phyloP scores from a whole-genome alignment of 2,888 invertebrate genomes.

The Parnassius mnemosyne region DNA sequence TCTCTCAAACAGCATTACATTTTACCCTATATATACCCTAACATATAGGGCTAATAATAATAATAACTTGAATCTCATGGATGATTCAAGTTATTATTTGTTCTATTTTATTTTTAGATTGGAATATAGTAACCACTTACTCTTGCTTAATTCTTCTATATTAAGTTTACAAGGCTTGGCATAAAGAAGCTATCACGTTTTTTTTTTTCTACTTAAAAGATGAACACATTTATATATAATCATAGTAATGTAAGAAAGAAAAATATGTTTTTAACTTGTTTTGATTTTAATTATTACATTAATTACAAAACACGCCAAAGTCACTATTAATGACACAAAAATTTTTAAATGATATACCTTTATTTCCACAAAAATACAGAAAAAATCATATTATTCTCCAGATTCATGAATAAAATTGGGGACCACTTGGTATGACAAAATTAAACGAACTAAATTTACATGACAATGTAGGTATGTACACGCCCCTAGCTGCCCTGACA shows the following conservation, averaged over 20 bases:
- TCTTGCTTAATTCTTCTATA: constrained; percentile 31
- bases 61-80: too few relatives aligned
- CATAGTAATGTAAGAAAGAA: constrained; percentile 49
- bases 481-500: too few relatives aligned
- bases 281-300: constrained; percentile 47
- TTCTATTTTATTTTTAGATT: constrained; percentile 30
- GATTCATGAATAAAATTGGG: constrained; percentile 22
- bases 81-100: too few relatives aligned
- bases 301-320: constrained; percentile 39
- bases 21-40: constrained; percentile 37
- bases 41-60: too few relatives aligned
- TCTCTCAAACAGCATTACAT: constrained; percentile 30
- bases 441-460: constrained; percentile 7
- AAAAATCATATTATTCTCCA: constrained; percentile 4
- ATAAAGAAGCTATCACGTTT: constrained; percentile 27
- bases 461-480: constrained; percentile 33
- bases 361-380: constrained; percentile 10
- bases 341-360: constrained; percentile 9
- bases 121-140: constrained; percentile 28
- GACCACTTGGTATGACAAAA: constrained; percentile 12
- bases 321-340: constrained; percentile 13
- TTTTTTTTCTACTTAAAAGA: constrained; percentile 56
- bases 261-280: constrained; percentile 67
- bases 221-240: constrained; percentile 70
- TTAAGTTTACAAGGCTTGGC: constrained; percentile 8